These are phyloP conservation scores for Thunnus maccoyii DNA, from an alignment of 2,113 vertebrate species.

Conservation along the genomic window DNA sequence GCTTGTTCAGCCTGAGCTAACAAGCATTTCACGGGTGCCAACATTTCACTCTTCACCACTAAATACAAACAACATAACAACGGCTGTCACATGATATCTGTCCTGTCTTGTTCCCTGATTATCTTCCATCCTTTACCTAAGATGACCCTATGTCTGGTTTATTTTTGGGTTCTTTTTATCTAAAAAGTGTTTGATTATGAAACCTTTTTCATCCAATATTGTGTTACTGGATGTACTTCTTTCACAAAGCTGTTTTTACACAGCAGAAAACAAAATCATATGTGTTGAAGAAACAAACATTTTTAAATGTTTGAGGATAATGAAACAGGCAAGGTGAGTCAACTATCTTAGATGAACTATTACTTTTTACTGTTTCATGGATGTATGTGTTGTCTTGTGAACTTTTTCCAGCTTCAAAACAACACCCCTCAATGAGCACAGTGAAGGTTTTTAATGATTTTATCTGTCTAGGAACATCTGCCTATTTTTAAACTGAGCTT, in stretches of 20 bases:
- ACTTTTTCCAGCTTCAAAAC: too few relatives aligned
- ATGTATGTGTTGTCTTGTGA: not conserved
- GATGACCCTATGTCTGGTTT: not conserved
- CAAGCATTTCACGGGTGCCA: not conserved
- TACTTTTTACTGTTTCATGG: not conserved
- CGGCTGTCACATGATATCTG: not conserved
- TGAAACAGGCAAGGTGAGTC: not conserved
- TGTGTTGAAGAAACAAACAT: too few relatives aligned
- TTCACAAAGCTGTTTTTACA: not conserved
- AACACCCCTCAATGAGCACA: too few relatives aligned
- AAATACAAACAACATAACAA: slow-evolving; percentile 7
- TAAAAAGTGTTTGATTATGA: not conserved
- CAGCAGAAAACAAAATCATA: too few relatives aligned
- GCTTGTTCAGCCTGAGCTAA: slow-evolving; percentile 1
- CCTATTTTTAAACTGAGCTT: not conserved
- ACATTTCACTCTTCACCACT: not conserved
- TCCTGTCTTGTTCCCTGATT: slow-evolving; percentile 9
- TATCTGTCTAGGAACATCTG: not conserved
- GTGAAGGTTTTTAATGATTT: not conserved
- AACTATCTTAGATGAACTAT: not conserved
- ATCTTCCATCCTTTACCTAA: slow-evolving; percentile 2
- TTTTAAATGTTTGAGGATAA: not conserved
- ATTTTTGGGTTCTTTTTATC: not conserved
- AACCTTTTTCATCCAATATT: not conserved
- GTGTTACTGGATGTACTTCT: not conserved